Evolutionary conservation across 2,888 invertebrate genomes (phyloP).

Genomic region (Mellilla xanthometata): DNA sequence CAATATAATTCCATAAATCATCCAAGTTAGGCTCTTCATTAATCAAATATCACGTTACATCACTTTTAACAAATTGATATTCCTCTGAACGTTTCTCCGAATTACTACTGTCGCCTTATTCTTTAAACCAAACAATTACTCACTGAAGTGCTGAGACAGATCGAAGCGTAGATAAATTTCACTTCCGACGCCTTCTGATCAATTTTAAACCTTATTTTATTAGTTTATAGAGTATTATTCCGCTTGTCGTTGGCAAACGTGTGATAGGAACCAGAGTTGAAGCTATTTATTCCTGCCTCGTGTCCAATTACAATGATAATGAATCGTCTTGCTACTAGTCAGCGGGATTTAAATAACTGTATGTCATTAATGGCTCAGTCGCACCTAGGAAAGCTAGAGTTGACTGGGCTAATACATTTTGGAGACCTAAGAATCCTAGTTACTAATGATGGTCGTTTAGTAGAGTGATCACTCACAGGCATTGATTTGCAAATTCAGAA

Average conservation of each 20-base stretch:
- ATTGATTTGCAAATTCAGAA: no score
- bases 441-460: no score
- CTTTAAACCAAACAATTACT: constrained; percentile 40
- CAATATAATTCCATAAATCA: no score
- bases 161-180: constrained; percentile 40
- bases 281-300: constrained; percentile 59
- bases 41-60: neutral
- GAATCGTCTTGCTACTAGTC: constrained; percentile 54
- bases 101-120: constrained; percentile 18
- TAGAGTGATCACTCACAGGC: no score
- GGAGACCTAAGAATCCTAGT: no score
- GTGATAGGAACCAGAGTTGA: constrained; percentile 48
- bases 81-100: constrained; percentile 1
- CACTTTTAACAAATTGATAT: neutral
- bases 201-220: constrained; percentile 32
- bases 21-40: no score
- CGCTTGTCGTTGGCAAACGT: constrained; percentile 22
- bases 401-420: no score
- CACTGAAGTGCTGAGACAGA: constrained; percentile 40
- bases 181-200: constrained; percentile 9
- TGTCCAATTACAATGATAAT: constrained; percentile 69
- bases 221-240: constrained; percentile 33
- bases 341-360: constrained; percentile 46
- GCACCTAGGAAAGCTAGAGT: constrained; percentile 4
- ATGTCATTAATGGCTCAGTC: constrained; percentile 35